These are phyloP conservation scores for Thymallus thymallus DNA, from an alignment of 2,113 vertebrate species.

Conservation along the genomic window DNA sequence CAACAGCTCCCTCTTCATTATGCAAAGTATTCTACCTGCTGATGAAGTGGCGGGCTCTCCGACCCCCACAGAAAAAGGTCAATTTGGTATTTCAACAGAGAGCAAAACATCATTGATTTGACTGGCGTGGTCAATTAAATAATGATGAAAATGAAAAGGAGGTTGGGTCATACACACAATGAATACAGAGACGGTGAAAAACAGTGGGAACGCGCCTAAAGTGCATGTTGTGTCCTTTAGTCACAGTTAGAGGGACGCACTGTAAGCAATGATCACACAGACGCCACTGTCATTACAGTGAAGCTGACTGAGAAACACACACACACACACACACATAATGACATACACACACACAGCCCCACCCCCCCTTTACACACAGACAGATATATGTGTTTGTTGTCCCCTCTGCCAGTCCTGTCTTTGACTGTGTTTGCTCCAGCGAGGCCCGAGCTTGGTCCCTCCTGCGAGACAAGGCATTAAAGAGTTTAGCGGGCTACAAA, in stretches of 20 bases:
- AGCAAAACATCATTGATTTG: slow-evolving; percentile 16
- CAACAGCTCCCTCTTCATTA: slow-evolving; percentile 32
- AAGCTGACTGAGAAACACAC: background rate
- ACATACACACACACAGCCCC: background rate
- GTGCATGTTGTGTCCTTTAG: too few species aligned
- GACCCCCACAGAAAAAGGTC: slow-evolving; percentile 22
- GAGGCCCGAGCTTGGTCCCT: slow-evolving; percentile 13
- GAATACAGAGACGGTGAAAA: background rate
- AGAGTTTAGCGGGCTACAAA: slow-evolving; percentile 28
- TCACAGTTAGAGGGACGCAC: too few species aligned
- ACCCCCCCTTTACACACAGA: too few species aligned
- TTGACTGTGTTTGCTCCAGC: slow-evolving; percentile 6
- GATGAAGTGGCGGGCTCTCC: slow-evolving; percentile 19
- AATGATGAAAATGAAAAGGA: background rate
- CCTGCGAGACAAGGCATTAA: slow-evolving; percentile 18
- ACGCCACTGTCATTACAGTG: too few species aligned
- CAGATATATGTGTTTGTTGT: slow-evolving; percentile 30
- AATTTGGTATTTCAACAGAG: slow-evolving; percentile 25
- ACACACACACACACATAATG: background rate
- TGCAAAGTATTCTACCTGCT: slow-evolving; percentile 32
- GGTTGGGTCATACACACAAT: background rate
- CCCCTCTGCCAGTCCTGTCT: slow-evolving; percentile 18
- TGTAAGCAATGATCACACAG: too few species aligned
- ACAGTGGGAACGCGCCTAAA: background rate
- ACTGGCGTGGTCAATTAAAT: background rate